Conservation (phyloP, 2,888 invertebrate species). For the Hydrotaea cyrtoneurina region DNA sequence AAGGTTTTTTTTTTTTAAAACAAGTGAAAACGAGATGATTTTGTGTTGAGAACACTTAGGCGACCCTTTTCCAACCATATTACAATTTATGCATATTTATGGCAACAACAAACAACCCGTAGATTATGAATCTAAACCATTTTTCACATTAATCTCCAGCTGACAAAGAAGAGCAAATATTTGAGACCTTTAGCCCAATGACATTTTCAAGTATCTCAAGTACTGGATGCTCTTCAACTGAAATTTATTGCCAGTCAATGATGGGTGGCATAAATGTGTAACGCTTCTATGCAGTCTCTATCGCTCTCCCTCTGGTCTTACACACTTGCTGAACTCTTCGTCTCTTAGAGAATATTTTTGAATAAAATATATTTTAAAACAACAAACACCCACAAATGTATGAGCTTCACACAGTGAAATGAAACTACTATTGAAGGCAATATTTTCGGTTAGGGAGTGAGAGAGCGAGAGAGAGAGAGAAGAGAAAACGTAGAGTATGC, state of each 20-base stretch:
- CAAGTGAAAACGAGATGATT: too few relatives aligned
- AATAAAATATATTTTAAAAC: slow-evolving; percentile 1
- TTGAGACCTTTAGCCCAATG: not conserved
- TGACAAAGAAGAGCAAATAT: not conserved
- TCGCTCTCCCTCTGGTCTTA: not conserved
- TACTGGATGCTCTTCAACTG: too few relatives aligned
- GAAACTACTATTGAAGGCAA: not conserved
- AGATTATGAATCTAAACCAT: not conserved
- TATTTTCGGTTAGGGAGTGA: not conserved
- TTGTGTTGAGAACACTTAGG: too few relatives aligned
- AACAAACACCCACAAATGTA: not conserved
- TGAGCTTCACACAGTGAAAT: not conserved
- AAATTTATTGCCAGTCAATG: slow-evolving; percentile 5
- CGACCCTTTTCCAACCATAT: not conserved
- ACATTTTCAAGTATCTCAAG: not conserved
- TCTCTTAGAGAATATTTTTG: not conserved
- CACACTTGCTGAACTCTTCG: not conserved
- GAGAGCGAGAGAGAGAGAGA: too few relatives aligned
- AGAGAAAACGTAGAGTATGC: not conserved
- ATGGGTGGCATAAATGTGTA: not conserved
- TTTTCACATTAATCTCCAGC: not conserved
- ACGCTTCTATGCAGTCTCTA: not conserved
- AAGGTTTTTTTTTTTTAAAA: too few relatives aligned
- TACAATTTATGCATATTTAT: not conserved
- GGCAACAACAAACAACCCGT: not conserved